Conservation (phyloP, 1,140 invertebrate genomes). For the Platorchestia sp. region DNA sequence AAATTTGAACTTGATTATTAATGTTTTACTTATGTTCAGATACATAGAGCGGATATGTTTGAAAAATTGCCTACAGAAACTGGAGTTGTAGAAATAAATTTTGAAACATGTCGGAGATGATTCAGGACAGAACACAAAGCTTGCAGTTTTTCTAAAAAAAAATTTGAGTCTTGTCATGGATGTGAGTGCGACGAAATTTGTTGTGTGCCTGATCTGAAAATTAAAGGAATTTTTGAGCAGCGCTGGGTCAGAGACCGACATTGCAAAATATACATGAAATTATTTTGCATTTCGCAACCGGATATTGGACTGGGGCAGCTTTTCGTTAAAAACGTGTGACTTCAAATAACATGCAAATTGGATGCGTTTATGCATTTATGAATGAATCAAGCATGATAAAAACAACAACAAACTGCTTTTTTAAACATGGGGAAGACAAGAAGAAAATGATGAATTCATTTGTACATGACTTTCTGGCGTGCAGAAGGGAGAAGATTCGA, state of each 20-base stretch:
- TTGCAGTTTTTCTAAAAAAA: neutral
- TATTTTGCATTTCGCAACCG: neutral
- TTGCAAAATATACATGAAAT: neutral
- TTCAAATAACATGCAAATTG: neutral
- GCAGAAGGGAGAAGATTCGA: neutral
- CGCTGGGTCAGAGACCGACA: neutral
- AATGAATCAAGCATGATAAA: neutral
- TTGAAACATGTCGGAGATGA: neutral
- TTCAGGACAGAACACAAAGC: neutral
- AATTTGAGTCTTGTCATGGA: neutral
- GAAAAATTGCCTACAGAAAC: neutral
- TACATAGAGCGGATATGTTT: neutral
- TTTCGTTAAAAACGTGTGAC: neutral
- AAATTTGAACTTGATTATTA: no score
- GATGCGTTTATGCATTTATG: neutral
- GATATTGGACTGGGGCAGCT: neutral
- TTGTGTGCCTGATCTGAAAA: neutral
- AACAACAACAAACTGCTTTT: neutral
- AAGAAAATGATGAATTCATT: neutral
- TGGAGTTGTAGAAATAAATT: neutral
- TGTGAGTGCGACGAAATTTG: neutral
- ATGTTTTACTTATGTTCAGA: neutral
- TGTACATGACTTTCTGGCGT: neutral
- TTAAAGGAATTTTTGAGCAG: neutral
- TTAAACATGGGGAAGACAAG: neutral